Percentiles rank a stretch among this genome's conserved stretches.
Conservation (phyloP, 2,113 vertebrate species). For the Semicossyphus pulcher region DNA sequence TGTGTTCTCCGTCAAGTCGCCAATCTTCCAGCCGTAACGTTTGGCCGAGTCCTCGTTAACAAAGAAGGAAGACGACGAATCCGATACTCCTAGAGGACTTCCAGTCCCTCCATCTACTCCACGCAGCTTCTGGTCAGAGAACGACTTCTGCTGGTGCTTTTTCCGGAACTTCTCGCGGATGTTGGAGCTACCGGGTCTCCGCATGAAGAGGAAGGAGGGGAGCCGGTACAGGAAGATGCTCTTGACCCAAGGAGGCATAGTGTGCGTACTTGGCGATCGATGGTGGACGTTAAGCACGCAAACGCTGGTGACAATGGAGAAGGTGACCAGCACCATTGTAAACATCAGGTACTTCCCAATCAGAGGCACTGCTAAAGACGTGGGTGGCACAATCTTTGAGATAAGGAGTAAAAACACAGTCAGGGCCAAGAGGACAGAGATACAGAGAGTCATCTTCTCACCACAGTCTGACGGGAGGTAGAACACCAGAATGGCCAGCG, state of each 20-base stretch:
- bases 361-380: constrained; percentile 86
- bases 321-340: constrained; percentile 87
- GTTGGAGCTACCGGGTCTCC: constrained; percentile 80
- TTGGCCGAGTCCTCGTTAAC: constrained; percentile 82
- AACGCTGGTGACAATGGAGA: constrained; percentile 88
- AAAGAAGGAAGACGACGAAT: constrained; percentile 77
- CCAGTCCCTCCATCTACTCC: constrained; percentile 58
- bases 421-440: constrained; percentile 86
- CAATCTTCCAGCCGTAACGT: constrained; percentile 76
- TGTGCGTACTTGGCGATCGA: constrained; percentile 86
- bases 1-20: constrained; percentile 76
- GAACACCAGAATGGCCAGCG: constrained; percentile 86
- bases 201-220: constrained; percentile 84
- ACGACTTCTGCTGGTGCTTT: constrained; percentile 76
- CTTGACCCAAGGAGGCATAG: constrained; percentile 86
- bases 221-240: constrained; percentile 80
- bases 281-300: constrained; percentile 87
- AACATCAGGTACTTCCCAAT: constrained; percentile 89
- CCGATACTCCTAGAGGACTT: constrained; percentile 35
- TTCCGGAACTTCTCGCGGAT: constrained; percentile 78
- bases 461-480: constrained; percentile 88
- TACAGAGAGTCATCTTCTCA: constrained; percentile 87
- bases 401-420: constrained; percentile 88
- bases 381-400: constrained; percentile 87
- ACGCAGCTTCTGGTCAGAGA: constrained; percentile 63